Percentiles rank a stretch among this genome's conserved stretches.
These are phyloP conservation scores for Hippoglossus stenolepis DNA, from an alignment of 2,113 vertebrate species.

Conservation along the genomic window DNA sequence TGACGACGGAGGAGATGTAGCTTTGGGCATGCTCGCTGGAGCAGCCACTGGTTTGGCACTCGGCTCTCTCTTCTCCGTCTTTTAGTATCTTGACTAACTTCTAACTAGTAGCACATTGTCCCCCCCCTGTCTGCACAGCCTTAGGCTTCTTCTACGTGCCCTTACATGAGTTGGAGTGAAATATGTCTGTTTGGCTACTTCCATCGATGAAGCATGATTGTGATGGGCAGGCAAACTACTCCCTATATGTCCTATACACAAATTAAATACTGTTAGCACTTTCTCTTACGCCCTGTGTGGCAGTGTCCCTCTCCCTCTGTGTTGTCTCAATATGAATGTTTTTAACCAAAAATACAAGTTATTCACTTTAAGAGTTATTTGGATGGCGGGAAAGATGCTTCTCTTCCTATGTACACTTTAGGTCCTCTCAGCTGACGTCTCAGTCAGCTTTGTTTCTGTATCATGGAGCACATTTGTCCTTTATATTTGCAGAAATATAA, in stretches of 20 bases:
- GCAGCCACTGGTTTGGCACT: constrained; percentile 94
- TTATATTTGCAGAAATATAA: constrained; percentile 1
- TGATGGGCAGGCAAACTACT: constrained; percentile 49
- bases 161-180: constrained; percentile 56
- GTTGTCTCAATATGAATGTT: constrained; percentile 50
- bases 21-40: constrained; percentile 92
- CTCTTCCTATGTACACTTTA: constrained; percentile 12
- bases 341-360: constrained; percentile 54
- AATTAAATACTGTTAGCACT: constrained; percentile 64
- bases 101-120: neutral
- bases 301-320: constrained; percentile 28
- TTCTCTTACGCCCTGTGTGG: constrained; percentile 46
- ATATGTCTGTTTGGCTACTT: constrained; percentile 26
- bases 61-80: constrained; percentile 94
- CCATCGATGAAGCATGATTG: constrained; percentile 54
- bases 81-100: constrained; percentile 76
- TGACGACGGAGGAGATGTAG: constrained; percentile 88
- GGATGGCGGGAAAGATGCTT: constrained; percentile 9
- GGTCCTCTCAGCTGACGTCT: constrained; percentile 23
- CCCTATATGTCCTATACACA: constrained; percentile 30
- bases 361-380: constrained; percentile 37
- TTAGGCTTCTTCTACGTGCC: constrained; percentile 56
- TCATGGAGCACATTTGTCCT: constrained; percentile 21
- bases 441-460: constrained; percentile 20
- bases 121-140: constrained; percentile 13